phyloP scores from a whole-genome alignment of 1,140 invertebrate genomes.

The Plectus sambesii region DNA sequence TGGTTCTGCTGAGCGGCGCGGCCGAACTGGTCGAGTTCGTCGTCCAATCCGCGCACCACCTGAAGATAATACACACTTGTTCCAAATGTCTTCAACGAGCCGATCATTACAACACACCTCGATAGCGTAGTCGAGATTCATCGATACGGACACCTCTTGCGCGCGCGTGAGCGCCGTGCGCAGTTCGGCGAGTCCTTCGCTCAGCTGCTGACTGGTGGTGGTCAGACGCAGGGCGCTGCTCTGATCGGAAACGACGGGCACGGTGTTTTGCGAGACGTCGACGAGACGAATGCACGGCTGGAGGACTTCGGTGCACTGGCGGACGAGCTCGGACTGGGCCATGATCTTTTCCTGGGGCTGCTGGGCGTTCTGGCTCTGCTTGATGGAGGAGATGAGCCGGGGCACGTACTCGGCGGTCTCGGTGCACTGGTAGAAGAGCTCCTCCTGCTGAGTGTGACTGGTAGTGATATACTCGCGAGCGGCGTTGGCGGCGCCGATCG shows the following conservation, averaged over 20 bases:
- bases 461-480: constrained; percentile 52
- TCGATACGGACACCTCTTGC: constrained; percentile 71
- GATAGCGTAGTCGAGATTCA: constrained; percentile 55
- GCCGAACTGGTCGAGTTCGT: constrained; percentile 68
- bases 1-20: constrained; percentile 59
- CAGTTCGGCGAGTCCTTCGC: constrained; percentile 64
- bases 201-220: constrained; percentile 62
- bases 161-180: constrained; percentile 68
- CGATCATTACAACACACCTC: too few relatives aligned
- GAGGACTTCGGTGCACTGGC: constrained; percentile 27
- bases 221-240: constrained; percentile 59
- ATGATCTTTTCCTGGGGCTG: constrained; percentile 51
- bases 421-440: constrained; percentile 64
- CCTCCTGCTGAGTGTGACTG: constrained; percentile 58
- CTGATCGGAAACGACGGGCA: constrained; percentile 73
- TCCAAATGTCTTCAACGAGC: too few relatives aligned
- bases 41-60: constrained; percentile 63
- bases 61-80: constrained; percentile 69
- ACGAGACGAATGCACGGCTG: constrained; percentile 60
- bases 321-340: constrained; percentile 39
- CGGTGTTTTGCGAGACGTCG: constrained; percentile 60
- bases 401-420: constrained; percentile 67
- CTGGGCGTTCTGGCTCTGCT: constrained; percentile 59
- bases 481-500: constrained; percentile 54
- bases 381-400: constrained; percentile 39